Evolutionary conservation across 92 coral and sea anemone genomes (phyloP), one percentile per base, ranked within the genome.

Genomic region (Micromussa lordhowensis): DNA sequence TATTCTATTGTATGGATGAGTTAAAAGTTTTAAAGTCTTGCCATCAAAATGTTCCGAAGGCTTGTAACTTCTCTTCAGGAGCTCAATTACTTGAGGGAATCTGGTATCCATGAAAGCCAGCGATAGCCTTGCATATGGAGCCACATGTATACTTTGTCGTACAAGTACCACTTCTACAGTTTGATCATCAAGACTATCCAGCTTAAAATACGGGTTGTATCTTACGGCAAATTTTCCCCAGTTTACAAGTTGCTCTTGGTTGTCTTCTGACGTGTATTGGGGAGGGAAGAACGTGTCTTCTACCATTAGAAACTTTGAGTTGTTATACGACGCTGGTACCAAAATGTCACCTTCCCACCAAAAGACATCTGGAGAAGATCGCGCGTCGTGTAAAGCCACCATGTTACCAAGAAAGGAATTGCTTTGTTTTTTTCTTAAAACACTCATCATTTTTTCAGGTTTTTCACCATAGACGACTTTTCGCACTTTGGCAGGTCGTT

Each of bases 121-220:
- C n/a, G 77, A 32, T 1, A 72, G 51, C 49, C 77, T 72, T 35
- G n/a, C 24, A 8, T 72, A 51, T 4, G 77, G 77, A 22, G 49
- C 77, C 9, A 72, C 77, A 34, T 72, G 77, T 4, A 72, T 72
- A 16, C 49, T 72, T 15, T 72, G 48, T 3, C 77, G 51, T 34
- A 72, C 77, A 4, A 72, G 77, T 2, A 72, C 77, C 17, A 72
- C 77, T 35, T 72, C 77, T 72, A 72, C 77, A 16, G 77, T 72
- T 72, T n/a, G n/a, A n/a, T n/a, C n/a, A n/a, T n/a, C n/a, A n/a
- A n/a, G n/a, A n/a, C n/a, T n/a, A n/a, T n/a, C 13, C 24, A 72
- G 77, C 13, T 15, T 72, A 16, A 72, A 72, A 72, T 72, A 72
- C 5, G 77, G 77, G 26, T 35, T 72, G 49, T 72, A 72, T 72